These are phyloP conservation scores for Theretra japonica DNA, from an alignment of 2,888 invertebrate species.

Conservation along the genomic window DNA sequence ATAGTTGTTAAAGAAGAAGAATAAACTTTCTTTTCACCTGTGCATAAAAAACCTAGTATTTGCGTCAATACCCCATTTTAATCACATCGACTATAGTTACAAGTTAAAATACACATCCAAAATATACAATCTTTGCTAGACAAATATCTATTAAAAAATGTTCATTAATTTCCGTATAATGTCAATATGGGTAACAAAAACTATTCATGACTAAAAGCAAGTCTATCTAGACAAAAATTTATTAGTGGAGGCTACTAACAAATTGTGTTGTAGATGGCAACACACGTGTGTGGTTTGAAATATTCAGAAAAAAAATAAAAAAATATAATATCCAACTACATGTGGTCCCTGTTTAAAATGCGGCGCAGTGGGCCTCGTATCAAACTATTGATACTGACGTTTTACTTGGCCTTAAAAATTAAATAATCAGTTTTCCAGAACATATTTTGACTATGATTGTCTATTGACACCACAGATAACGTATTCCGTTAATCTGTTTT, in stretches of 20 bases:
- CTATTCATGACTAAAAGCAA: constrained; percentile 28
- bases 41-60: neutral
- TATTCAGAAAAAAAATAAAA: neutral
- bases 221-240: neutral
- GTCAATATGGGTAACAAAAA: constrained; percentile 25
- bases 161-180: constrained; percentile 14
- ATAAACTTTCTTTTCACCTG: neutral
- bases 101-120: constrained; percentile 24
- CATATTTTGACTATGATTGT: neutral
- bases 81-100: neutral
- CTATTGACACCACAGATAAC: neutral
- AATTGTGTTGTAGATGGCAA: neutral
- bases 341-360: constrained; percentile 36
- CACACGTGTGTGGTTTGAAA: neutral
- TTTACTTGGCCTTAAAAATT: neutral
- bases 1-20: no score
- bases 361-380: neutral
- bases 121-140: constrained; percentile 21
- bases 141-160: constrained; percentile 9
- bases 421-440: neutral
- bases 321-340: constrained; percentile 28
- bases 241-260: neutral
- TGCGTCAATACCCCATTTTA: neutral
- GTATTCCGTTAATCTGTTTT: neutral
- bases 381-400: neutral